Evolutionary conservation across 2,888 invertebrate genomes (phyloP).

Genomic region (Aphrophora alni): DNA sequence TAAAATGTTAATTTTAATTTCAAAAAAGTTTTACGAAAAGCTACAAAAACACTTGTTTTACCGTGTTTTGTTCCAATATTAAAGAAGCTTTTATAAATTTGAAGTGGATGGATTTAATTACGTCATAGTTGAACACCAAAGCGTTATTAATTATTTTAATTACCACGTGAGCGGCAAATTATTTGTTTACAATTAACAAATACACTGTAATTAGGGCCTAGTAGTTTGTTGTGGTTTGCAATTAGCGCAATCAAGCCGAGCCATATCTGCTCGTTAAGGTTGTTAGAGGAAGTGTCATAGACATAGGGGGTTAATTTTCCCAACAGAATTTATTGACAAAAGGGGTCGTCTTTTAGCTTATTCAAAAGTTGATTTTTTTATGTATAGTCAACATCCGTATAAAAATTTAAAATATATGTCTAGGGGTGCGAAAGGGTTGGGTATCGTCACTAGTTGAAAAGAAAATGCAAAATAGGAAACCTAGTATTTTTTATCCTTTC

Average conservation of each 20-base stretch:
- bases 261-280: background rate
- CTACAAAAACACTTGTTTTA: too few species aligned
- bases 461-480: conserved; percentile 50
- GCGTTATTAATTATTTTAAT: background rate
- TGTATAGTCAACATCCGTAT: conserved; percentile 47
- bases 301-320: background rate
- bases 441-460: conserved; percentile 34
- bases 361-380: conserved; percentile 43
- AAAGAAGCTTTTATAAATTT: background rate
- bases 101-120: background rate
- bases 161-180: background rate
- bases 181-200: conserved; percentile 5
- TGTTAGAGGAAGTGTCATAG: background rate
- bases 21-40: too few species aligned
- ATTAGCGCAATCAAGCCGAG: conserved; percentile 5
- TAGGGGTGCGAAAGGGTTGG: conserved; percentile 43
- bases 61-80: too few species aligned
- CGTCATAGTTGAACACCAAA: background rate
- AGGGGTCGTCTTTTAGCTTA: conserved; percentile 22
- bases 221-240: background rate
- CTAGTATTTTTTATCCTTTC: conserved; percentile 46
- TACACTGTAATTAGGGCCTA: background rate
- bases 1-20: too few species aligned
- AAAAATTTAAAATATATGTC: conserved; percentile 50
- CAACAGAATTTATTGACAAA: background rate